Evolutionary conservation across 1,140 invertebrate genomes (phyloP), one percentile per base, ranked within the genome.

Genomic region (Marisa cornuarietis): DNA sequence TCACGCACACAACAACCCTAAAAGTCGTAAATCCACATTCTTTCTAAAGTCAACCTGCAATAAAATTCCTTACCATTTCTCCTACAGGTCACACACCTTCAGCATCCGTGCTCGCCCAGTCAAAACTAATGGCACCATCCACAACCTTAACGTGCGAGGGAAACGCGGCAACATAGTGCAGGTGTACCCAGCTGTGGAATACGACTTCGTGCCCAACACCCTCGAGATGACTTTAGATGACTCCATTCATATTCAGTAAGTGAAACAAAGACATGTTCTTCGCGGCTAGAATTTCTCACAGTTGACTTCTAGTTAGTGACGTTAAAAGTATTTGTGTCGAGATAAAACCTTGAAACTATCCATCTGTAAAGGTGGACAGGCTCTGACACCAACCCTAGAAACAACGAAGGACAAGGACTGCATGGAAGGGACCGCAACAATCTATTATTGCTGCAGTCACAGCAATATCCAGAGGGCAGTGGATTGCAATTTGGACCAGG

Each of bases 141-240:
- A 88, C 75, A 90, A 90, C 80, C 61, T 90, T 68, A 90, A 90
- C 84, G 89, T 90, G 9, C 82, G 88, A 62, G 90, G 90, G 16
- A 91, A 91, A 75, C 74, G 90, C 68, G 89, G 90, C 26, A 90
- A 91, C 71, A 91, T 91, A 66, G 90, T 90, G 22, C 88, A 90
- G 82, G 87, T 87, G 20, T 90, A 89, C 74, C 89, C 89, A 16
- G 86, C 88, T 20, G 89, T 91, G 58, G 90, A 91, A 80, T 91
- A 91, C 79, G 89, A 90, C 83, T 90, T 91, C 84, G 87, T 88
- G 52, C 89, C 90, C 24, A 90, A 87, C 75, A 85, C 81, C 11
- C 81, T 91, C 20, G 80, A 86, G 62, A 74, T 89, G 7, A 68
- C 74, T 5, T 69, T 66, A 54, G 87, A 83, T 51, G 89, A 91